Base-by-base conservation (phyloP, 2,888 invertebrate species). In the Achlya flavicornis region DNA sequence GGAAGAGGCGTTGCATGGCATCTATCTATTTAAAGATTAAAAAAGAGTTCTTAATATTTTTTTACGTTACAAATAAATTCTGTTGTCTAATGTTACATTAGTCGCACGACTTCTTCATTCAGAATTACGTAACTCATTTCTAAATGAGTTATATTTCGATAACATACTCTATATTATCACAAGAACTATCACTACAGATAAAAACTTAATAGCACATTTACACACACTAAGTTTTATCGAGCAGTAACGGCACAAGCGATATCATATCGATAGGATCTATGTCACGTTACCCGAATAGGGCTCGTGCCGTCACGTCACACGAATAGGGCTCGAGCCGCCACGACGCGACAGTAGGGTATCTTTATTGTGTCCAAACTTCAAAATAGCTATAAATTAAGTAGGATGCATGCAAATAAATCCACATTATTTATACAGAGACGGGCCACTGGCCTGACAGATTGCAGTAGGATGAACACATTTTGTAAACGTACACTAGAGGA, bases 311-410 rank as follows among this genome's bases (percentile, higher is more conserved):
- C 48, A 63, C 59, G 57, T 66, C 66, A 68, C 71, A 66, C 63
- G 61, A 35, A 61, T 46, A 11, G 5, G 35, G 33, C 1, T 26
- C 26, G 26, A 26, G 26, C 60, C 46, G n/a, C n/a, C 64, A 59
- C 33, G n/a, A 64, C 60, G 65, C 71, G 71, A 68, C 75, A 70
- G 78, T 76, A 79, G 78, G 73, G 75, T 81, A 83, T 80, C 85
- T 26, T 48, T 53, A 53, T 53, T 53, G 53, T 53, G 53, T 19
- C 53, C 53, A 53, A 53, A 53, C 53, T 53, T 53, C 87, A 82
- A 92, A 90, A 90, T 86, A 84, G 86, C 86, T 80, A 92, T 92
- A 92, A 92, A 91, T 91, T 88, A 86, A 87, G 77, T 77, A 71
- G 75, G 73, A 75, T 75, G 83, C 78, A 77, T 75, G 80, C 76